Evolutionary conservation across 1,140 invertebrate species (phyloP).

Genomic region (Drosophila paulistorum): DNA sequence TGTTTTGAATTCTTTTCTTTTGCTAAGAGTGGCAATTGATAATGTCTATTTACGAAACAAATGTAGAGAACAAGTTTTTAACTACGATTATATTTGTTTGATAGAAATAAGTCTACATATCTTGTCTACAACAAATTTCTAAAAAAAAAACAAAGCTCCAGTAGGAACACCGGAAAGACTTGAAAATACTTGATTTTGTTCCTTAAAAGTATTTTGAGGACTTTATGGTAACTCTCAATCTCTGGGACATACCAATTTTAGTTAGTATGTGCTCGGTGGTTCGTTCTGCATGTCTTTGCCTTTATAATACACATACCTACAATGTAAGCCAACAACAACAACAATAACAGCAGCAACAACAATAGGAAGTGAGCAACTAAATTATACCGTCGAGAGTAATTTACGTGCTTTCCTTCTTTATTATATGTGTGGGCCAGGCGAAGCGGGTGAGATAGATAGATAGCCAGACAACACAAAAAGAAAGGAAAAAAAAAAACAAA

Average conservation of each 20-base stretch:
- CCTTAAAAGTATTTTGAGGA: too few species aligned
- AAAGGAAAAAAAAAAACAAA: constrained; percentile 13
- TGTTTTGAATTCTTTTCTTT: too few species aligned
- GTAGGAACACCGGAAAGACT: too few species aligned
- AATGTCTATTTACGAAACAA: too few species aligned
- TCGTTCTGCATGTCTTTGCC: constrained; percentile 17
- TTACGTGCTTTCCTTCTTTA: constrained; percentile 78
- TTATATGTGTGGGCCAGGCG: constrained; percentile 45
- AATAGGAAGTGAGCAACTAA: constrained; percentile 60
- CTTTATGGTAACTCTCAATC: neutral
- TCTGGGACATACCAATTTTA: neutral
- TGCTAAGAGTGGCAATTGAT: too few species aligned
- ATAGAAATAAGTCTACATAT: too few species aligned
- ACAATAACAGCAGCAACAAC: constrained; percentile 22
- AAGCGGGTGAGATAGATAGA: constrained; percentile 9
- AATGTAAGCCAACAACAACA: constrained; percentile 41
- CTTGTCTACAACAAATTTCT: too few species aligned
- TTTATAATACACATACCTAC: constrained; percentile 38
- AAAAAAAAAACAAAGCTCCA: too few species aligned
- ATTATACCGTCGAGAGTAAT: constrained; percentile 79
- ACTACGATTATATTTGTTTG: too few species aligned
- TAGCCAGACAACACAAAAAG: constrained; percentile 26
- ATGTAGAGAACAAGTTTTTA: too few species aligned
- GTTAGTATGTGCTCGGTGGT: neutral
- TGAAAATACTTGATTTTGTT: too few species aligned